A percentile compares a stretch with the other conserved stretches of the same genome.
Conservation (phyloP, 2,888 invertebrate species). For the Harmothoe impar region DNA sequence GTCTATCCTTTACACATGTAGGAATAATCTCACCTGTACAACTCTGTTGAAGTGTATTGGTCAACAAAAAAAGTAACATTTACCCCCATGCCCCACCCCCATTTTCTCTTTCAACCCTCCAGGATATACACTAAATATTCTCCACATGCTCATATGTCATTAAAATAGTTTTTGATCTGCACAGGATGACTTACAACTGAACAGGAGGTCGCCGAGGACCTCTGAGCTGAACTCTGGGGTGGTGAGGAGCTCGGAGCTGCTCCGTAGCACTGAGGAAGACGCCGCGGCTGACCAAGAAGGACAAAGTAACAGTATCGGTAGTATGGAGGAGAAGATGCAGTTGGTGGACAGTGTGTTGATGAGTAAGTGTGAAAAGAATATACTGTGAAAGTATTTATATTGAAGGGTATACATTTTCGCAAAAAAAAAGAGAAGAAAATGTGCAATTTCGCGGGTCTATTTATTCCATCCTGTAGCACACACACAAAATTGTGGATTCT, state of each 20-base stretch:
- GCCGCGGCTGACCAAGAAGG: neutral
- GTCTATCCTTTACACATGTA: too few relatives aligned
- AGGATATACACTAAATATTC: too few relatives aligned
- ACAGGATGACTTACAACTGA: conserved; percentile 68
- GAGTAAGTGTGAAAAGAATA: conserved; percentile 67
- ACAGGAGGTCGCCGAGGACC: neutral
- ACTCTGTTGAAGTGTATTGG: too few relatives aligned
- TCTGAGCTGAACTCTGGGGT: neutral
- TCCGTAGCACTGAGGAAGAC: neutral
- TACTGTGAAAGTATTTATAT: too few relatives aligned
- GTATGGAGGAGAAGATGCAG: conserved; percentile 67
- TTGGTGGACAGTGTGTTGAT: conserved; percentile 69
- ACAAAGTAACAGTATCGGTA: neutral
- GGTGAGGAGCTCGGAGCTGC: neutral
- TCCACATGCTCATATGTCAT: too few relatives aligned
- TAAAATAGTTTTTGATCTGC: neutral
- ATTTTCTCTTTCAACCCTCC: too few relatives aligned
- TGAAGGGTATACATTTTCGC: neutral
- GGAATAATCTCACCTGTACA: too few relatives aligned
- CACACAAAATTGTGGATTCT: too few relatives aligned
- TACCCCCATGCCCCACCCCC: too few relatives aligned
- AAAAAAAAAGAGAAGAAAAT: neutral
- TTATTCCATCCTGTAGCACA: too few relatives aligned
- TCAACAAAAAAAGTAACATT: too few relatives aligned
- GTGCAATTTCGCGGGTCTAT: too few relatives aligned